Base-by-base conservation (phyloP, 2,888 invertebrate species). In the Lypha dubia region DNA sequence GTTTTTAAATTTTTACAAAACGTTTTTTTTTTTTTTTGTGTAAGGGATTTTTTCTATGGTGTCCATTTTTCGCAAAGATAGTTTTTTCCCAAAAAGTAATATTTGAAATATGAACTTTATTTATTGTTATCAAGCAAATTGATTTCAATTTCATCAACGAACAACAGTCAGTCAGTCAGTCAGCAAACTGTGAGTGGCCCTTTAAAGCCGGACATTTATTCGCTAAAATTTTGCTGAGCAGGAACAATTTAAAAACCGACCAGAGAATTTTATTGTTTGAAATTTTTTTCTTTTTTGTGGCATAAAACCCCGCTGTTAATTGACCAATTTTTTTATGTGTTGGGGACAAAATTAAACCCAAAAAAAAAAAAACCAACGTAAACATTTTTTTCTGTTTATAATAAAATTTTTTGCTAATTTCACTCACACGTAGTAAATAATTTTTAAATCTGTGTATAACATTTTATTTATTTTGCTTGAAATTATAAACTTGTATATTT, bases 371-470 rank as follows among this genome's bases (percentile, higher is more conserved):
- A 58, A 58, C 20, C 11, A n/a, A 44, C 13, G 3, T 46, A 15
- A 0, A 44, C 15, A 56, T 65, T 44, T 65, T n/a, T n/a, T n/a
- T n/a, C n/a, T 53, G 53, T 56, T 76, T 65, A 44, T 58, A 58
- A 58, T 44, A 44, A 22, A 35, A 0, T 8, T 65, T 75, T 65
- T 41, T 28, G 75, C 53, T 51, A 65, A 75, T 75, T 56, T 65
- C 20, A 28, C n/a, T 53, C 17, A 60, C 28, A 28, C n/a, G n/a
- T n/a, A n/a, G n/a, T 28, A 28, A 2, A 28, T 28, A 28, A 28
- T 32, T 20, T 58, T 44, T 17, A 11, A 58, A 15, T 46, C 8
- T 71, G 1, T 3, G 4, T 32, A n/a, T 3, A 20, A 44, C 70
- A n/a, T n/a, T n/a, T n/a, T n/a, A n/a, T n/a, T n/a, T n/a, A n/a